These are phyloP conservation scores for Nowickia ferox DNA, from an alignment of 2,888 invertebrate genomes.

Conservation along the genomic window DNA sequence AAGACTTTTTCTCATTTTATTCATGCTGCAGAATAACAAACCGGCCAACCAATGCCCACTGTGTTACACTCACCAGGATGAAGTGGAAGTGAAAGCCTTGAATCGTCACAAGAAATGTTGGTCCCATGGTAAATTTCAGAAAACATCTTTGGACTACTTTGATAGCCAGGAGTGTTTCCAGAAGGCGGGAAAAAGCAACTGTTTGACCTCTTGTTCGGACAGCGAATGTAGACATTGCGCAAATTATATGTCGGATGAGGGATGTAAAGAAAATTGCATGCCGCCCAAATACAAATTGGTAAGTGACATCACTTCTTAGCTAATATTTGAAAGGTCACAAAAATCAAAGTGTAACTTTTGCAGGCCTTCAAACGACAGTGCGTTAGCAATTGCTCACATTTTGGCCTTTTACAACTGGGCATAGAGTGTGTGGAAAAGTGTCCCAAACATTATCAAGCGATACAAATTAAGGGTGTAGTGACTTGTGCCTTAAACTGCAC, in stretches of 20 bases:
- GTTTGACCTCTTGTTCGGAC: slow-evolving; percentile 52
- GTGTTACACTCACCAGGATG: slow-evolving; percentile 80
- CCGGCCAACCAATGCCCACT: slow-evolving; percentile 87
- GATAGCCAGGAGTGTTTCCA: slow-evolving; percentile 14
- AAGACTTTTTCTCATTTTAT: background rate
- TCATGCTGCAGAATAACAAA: slow-evolving; percentile 85
- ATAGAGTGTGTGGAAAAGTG: slow-evolving; percentile 87
- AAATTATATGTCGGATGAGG: slow-evolving; percentile 29
- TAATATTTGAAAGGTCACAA: background rate
- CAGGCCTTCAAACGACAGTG: slow-evolving; percentile 60
- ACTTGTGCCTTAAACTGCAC: slow-evolving; percentile 76
- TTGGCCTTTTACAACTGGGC: slow-evolving; percentile 73
- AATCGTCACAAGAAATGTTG: slow-evolving; percentile 86
- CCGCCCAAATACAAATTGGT: slow-evolving; percentile 46
- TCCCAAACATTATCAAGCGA: slow-evolving; percentile 84
- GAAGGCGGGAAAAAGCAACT: slow-evolving; percentile 17
- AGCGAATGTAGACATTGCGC: slow-evolving; percentile 77
- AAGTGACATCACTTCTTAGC: background rate
- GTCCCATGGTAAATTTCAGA: slow-evolving; percentile 85
- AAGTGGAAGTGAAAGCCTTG: background rate
- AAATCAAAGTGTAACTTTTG: background rate
- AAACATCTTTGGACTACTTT: slow-evolving; percentile 62
- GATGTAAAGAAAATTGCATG: slow-evolving; percentile 46
- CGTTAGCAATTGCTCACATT: slow-evolving; percentile 74
- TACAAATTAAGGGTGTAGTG: slow-evolving; percentile 46